A percentile compares a stretch with the other conserved stretches of the same genome.
These are phyloP conservation scores for Xestobium rufovillosum DNA, from an alignment of 2,888 invertebrate genomes.

Conservation along the genomic window DNA sequence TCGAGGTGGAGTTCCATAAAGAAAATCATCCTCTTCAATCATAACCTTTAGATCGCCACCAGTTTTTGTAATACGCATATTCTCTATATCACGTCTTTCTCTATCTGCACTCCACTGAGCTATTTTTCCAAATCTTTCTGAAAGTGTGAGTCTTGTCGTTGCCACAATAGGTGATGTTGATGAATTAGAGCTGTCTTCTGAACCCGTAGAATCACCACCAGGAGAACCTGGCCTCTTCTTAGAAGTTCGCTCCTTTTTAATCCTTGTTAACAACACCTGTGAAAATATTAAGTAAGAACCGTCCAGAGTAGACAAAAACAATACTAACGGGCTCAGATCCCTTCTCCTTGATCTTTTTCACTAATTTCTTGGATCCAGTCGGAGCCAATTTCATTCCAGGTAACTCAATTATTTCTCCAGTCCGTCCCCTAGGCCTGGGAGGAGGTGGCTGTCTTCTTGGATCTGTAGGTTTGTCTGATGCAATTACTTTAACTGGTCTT, in stretches of 20 bases:
- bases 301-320: constrained; percentile 4
- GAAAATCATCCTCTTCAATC: constrained; percentile 56
- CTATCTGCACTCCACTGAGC: constrained; percentile 81
- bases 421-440: constrained; percentile 50
- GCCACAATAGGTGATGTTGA: constrained; percentile 56
- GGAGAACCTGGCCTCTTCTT: constrained; percentile 43
- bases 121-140: constrained; percentile 86
- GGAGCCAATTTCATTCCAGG: constrained; percentile 50
- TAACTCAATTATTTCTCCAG: constrained; percentile 39
- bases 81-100: constrained; percentile 70
- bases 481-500: constrained; percentile 17
- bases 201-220: constrained; percentile 48
- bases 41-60: constrained; percentile 69
- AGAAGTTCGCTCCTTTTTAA: constrained; percentile 41
- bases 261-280: constrained; percentile 37
- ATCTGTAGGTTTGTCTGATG: constrained; percentile 40
- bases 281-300: constrained; percentile 9
- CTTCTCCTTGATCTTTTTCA: constrained; percentile 43
- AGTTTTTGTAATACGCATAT: constrained; percentile 78
- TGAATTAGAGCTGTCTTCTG: constrained; percentile 51
- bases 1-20: constrained; percentile 49
- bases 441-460: constrained; percentile 51
- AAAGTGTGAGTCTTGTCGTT: constrained; percentile 62
- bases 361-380: constrained; percentile 35
- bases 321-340: constrained; percentile 41